Base-by-base conservation (phyloP, 2,888 invertebrate genomes). In the Drosophila austrosaltans region DNA sequence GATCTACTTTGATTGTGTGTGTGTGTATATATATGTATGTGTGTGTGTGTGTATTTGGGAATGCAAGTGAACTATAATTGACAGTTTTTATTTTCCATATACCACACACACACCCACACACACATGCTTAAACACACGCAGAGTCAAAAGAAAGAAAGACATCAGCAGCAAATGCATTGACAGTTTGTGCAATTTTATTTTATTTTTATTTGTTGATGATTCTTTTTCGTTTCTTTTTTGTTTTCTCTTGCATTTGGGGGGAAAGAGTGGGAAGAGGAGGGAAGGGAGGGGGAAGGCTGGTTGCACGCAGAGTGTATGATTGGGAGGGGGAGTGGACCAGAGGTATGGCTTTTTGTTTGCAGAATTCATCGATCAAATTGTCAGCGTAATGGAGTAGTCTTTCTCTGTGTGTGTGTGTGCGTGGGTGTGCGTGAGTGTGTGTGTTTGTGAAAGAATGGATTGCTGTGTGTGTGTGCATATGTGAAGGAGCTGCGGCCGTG, bases 11-110 rank as follows among this genome's bases (percentile, higher is more conserved):
- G 12, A 10, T 28, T 28, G 16, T 32, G 32, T 32, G 6, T 32
- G 6, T 5, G 32, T 8, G 36, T 8, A 1, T 30, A 6, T 30
- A 5, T 5, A 5, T 44, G 0, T 2, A 10, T 10, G 48, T 25
- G 48, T 48, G 48, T 25, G 4, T 12, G 25, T 10, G 44, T 48
- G 8, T 25, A 6, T 10, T 25, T 22, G 36, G 30, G 57, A 36
- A 44, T 66, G 58, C 40, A 63, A 63, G 28, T 65, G 69, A 36
- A 75, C 57, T 62, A 78, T 76, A 88, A 88, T 83, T 86, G 83
- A 88, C 89, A 88, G 87, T 70, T 75, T 78, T 71, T 78, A 76
- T 86, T 81, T 76, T 67, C 65, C 87, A 78, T 86, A 78, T 76
- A 69, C 63, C 88, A 83, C 22, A 8, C 8, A 8, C 36, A 36